A percentile compares a stretch with the other conserved stretches of the same genome.
Conservation (phyloP, 1,140 invertebrate species). For the Elymnias hypermnestra region DNA sequence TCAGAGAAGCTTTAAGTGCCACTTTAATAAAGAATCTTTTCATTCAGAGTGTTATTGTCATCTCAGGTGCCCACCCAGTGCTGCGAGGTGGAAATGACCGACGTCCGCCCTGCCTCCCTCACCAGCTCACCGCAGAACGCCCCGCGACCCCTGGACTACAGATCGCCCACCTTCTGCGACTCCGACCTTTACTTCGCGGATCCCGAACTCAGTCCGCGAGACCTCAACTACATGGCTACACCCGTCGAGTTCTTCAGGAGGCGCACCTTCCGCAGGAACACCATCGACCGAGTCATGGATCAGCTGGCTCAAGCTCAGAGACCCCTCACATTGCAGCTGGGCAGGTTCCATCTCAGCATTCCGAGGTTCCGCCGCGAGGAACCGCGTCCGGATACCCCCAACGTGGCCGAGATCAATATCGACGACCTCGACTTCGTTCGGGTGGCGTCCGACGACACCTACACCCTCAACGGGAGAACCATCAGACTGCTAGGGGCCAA, state of each 20-base stretch:
- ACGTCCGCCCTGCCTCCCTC: constrained; percentile 28
- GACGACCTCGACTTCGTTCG: constrained; percentile 51
- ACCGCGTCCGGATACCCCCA: constrained; percentile 50
- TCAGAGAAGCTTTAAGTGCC: too few relatives aligned
- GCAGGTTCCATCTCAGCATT: constrained; percentile 57
- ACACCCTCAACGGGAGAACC: constrained; percentile 63
- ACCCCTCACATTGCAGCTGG: constrained; percentile 49
- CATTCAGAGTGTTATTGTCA: neutral
- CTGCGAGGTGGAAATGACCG: constrained; percentile 55
- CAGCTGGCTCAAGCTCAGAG: constrained; percentile 32
- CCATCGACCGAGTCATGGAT: constrained; percentile 37
- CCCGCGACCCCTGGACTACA: constrained; percentile 33
- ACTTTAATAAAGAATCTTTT: too few relatives aligned
- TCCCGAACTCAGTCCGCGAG: constrained; percentile 29
- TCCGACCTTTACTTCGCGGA: constrained; percentile 37
- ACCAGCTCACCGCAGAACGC: constrained; percentile 31
- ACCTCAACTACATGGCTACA: constrained; percentile 44
- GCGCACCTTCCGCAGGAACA: constrained; percentile 28
- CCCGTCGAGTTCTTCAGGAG: constrained; percentile 36
- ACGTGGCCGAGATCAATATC: constrained; percentile 49
- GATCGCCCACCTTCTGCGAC: constrained; percentile 41
- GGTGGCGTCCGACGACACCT: constrained; percentile 50
- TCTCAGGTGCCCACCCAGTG: constrained; percentile 55
- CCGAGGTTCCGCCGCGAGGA: constrained; percentile 42
- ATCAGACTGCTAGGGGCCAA: constrained; percentile 57